A percentile compares a stretch with the other conserved stretches of the same genome.
Conservation (phyloP, 2,113 vertebrate genomes). For the Podilymbus podiceps region DNA sequence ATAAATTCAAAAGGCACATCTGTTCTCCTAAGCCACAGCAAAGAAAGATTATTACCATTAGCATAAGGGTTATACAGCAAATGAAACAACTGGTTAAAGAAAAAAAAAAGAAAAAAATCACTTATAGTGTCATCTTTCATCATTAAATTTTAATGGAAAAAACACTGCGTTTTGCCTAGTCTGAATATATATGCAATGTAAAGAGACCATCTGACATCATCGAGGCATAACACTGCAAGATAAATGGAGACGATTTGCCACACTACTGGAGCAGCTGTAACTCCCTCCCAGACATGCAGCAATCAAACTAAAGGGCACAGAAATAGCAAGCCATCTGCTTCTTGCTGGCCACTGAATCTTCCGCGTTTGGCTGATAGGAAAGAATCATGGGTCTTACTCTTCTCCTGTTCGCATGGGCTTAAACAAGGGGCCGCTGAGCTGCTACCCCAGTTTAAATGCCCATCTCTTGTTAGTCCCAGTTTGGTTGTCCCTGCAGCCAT, state of each 20-base stretch:
- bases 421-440: not conserved
- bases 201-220: slow-evolving; percentile 27
- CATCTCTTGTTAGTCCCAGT: not conserved
- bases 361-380: not conserved
- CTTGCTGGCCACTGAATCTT: not conserved
- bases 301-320: slow-evolving; percentile 51
- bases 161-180: slow-evolving; percentile 7
- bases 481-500: not conserved
- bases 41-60: not conserved
- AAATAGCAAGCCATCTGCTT: slow-evolving; percentile 62
- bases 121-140: slow-evolving; percentile 25
- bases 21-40: slow-evolving; percentile 12
- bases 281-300: slow-evolving; percentile 32
- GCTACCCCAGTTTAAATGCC: not conserved
- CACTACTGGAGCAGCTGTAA: slow-evolving; percentile 34
- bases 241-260: slow-evolving; percentile 37
- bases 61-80: not conserved
- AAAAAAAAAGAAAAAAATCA: not conserved
- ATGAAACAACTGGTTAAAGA: slow-evolving; percentile 12
- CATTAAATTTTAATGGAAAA: slow-evolving; percentile 57
- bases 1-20: not conserved
- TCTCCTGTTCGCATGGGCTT: not conserved
- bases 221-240: not conserved
- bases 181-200: slow-evolving; percentile 7
- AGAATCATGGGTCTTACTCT: not conserved